A percentile compares a stretch with the other conserved stretches of the same genome.
These are phyloP conservation scores for Agrochola macilenta DNA, from an alignment of 2,888 invertebrate genomes.

Conservation along the genomic window DNA sequence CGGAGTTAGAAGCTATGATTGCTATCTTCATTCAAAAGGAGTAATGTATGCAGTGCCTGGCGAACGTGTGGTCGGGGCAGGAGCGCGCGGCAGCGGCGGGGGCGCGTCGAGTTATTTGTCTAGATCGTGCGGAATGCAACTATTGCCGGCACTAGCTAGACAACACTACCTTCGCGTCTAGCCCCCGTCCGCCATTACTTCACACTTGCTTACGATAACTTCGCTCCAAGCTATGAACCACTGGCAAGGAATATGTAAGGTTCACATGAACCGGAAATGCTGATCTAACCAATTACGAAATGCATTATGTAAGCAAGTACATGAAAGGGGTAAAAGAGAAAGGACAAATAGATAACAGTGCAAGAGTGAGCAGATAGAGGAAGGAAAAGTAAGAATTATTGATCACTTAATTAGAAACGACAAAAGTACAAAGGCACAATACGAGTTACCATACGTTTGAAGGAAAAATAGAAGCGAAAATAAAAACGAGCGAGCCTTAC, in stretches of 20 bases:
- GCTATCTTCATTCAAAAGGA: conserved; percentile 17
- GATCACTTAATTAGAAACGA: background rate
- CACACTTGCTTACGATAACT: conserved; percentile 42
- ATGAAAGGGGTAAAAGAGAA: background rate
- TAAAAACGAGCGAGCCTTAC: background rate
- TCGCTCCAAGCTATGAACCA: conserved; percentile 3
- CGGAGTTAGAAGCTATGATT: conserved; percentile 11
- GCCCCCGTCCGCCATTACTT: conserved; percentile 39
- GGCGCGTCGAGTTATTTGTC: conserved; percentile 70
- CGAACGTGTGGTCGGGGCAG: conserved; percentile 4
- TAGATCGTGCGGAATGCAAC: conserved; percentile 72
- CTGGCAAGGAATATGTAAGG: background rate
- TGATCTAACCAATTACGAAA: conserved; percentile 8
- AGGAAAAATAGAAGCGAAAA: background rate
- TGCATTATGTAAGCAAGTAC: background rate
- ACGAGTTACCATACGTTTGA: too few relatives aligned
- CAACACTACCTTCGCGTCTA: conserved; percentile 18
- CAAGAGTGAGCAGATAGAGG: background rate
- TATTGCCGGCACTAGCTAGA: conserved; percentile 51
- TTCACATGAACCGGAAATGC: background rate
- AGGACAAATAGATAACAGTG: background rate
- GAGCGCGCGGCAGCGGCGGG: conserved; percentile 41
- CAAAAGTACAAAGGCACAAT: background rate
- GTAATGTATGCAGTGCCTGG: conserved; percentile 52
- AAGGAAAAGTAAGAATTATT: background rate